These are phyloP conservation scores for Microtus oregoni DNA, from an alignment of 2,113 vertebrate genomes.

Conservation along the genomic window DNA sequence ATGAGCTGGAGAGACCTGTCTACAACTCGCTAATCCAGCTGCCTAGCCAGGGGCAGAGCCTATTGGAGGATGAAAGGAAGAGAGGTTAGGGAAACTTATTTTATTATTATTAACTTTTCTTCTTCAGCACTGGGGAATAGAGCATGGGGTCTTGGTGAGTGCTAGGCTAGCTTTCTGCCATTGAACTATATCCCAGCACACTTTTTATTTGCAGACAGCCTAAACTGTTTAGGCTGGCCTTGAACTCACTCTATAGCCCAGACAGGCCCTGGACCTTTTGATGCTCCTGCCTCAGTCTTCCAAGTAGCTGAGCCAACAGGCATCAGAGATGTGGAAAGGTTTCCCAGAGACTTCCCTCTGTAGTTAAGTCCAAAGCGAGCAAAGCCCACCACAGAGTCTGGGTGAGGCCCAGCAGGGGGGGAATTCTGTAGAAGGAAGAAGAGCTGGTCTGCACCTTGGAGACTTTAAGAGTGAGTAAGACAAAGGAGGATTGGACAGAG, in stretches of 20 bases:
- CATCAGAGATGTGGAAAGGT: neutral
- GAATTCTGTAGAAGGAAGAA: neutral
- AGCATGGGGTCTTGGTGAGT: neutral
- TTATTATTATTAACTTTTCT: neutral
- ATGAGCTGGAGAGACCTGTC: neutral
- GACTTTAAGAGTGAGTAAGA: neutral
- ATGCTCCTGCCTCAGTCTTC: too few species aligned
- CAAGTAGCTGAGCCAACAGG: too few species aligned
- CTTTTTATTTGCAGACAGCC: neutral
- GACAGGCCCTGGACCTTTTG: too few species aligned
- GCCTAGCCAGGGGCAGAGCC: neutral
- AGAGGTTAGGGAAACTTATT: neutral
- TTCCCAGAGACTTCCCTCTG: neutral
- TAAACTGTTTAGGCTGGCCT: neutral
- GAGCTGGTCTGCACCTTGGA: neutral
- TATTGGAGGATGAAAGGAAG: neutral
- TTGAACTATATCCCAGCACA: neutral
- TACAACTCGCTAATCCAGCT: neutral
- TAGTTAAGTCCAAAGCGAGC: neutral
- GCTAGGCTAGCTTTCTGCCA: neutral
- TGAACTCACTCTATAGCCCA: neutral
- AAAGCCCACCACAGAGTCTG: neutral
- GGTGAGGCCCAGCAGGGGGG: neutral
- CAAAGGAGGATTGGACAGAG: neutral
- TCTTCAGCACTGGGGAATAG: neutral